These are phyloP conservation scores for Ischnura elegans DNA, from an alignment of 2,888 invertebrate species.

Conservation along the genomic window DNA sequence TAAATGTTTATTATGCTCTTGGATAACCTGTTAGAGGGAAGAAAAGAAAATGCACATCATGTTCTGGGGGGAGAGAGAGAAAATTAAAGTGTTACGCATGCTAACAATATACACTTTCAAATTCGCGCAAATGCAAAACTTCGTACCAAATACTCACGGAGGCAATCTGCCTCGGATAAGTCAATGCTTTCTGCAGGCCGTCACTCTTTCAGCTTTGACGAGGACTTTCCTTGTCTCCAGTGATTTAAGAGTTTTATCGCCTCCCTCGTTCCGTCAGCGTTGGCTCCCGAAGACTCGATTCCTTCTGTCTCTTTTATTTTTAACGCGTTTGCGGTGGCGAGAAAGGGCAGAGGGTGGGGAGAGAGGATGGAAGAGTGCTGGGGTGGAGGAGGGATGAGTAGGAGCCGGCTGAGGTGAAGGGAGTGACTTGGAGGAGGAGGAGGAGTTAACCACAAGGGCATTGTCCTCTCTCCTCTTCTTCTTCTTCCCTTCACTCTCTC, in stretches of 20 bases:
- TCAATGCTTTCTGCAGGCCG: neutral
- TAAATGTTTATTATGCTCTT: too few relatives aligned
- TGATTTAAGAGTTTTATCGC: slow-evolving; percentile 2
- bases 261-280: neutral
- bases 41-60: too few relatives aligned
- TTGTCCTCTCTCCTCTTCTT: slow-evolving; percentile 47
- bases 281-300: neutral
- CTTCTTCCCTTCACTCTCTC: neutral
- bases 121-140: too few relatives aligned
- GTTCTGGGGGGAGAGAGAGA: too few relatives aligned
- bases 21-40: too few relatives aligned
- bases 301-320: neutral
- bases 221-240: neutral
- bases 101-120: too few relatives aligned
- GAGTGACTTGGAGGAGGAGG: neutral
- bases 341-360: neutral
- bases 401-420: neutral
- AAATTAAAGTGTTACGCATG: too few relatives aligned
- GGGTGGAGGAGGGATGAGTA: neutral
- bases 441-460: slow-evolving; percentile 42
- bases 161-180: too few relatives aligned
- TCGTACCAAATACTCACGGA: too few relatives aligned
- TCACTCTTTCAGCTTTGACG: neutral
- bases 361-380: neutral
- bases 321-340: neutral